Evolutionary conservation across 1,140 invertebrate species (phyloP), one percentile per base, ranked within the genome.

Genomic region (Heliconius nattereri): DNA sequence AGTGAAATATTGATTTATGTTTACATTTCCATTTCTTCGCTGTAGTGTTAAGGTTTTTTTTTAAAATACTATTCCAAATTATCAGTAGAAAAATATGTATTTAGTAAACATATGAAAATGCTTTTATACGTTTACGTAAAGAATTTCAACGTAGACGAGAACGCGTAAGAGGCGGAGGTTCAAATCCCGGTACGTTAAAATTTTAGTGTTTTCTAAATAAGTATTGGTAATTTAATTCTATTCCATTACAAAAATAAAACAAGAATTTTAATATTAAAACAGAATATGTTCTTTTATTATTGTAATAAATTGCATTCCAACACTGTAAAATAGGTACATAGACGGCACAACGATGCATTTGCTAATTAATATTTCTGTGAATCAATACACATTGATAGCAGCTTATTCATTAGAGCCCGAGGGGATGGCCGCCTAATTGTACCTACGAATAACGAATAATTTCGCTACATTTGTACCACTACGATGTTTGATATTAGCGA

Each of bases 331-430:
- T n/a, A 29, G 29, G 29, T 29, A 37, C 16, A 26, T 37, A 19
- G 37, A 72, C 71, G 23, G 29, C 32, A 72, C 71, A 72, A 16
- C 72, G 77, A 78, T 66, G 73, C 78, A 74, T 78, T 78, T 73
- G 73, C 72, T 74, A 74, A 78, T 78, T 49, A 75, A 78, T 78
- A 78, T 74, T 78, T 78, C 72, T 37, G 72, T 73, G 35, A 74
- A 54, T 73, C 77, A 66, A 78, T 78, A 74, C 71, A 35, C 74
- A 77, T 60, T 71, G 40, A 78, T 70, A 60, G 74, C 35, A 66
- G 72, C 52, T 57, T 52, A 60, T 60, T 78, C 72, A 66, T 60
- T 26, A 74, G 71, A 52, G 32, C n/a, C 71, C 52, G 74, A 70
- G 23, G 72, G 54, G 72, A 20, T 70, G 9, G 26, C 5, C 6